Base-by-base conservation (phyloP, 1,140 invertebrate species). In the Meloidogyne chitwoodi region DNA sequence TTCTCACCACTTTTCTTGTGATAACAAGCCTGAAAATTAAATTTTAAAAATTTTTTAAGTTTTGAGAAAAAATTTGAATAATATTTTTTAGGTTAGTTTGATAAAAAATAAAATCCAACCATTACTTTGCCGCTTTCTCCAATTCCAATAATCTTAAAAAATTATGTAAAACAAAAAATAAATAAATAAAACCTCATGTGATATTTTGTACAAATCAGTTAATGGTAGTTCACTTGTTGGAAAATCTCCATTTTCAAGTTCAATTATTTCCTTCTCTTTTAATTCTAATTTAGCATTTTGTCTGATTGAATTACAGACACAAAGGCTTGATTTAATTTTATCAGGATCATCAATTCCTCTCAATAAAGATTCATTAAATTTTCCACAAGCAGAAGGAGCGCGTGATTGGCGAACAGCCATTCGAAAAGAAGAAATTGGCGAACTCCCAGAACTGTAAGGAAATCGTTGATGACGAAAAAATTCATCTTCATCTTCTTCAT, bases 61-160 rank as follows among this genome's bases (percentile, higher is more conserved):
- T n/a, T n/a, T n/a, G n/a, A n/a, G n/a, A n/a, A n/a, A n/a, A n/a
- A n/a, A n/a, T n/a, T n/a, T n/a, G n/a, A 69, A 29, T 31, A 66
- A 66, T 66, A 66, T 22, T n/a, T n/a, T n/a, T n/a, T n/a, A n/a
- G n/a, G n/a, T n/a, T n/a, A n/a, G n/a, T n/a, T n/a, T n/a, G n/a
- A n/a, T n/a, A n/a, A n/a, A n/a, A n/a, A n/a, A 38, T 8, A 61
- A 64, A 29, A 6, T 10, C 71, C 64, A 22, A 73, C 71, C 48
- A 91, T 88, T 38, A 91, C 91, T 91, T 97, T 97, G 48, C 96
- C 96, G 88, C 96, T 98, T 80, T 98, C 98, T 19, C 96, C 96
- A 31, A 97, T 91, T n/a, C 96, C 96, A 61, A 99, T 91, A 16
- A 98, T 95, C 81, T 79, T 62, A 27, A 76, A 61, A 64, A 48